Conservation (phyloP, 2,113 vertebrate species). For the Naja naja region DNA sequence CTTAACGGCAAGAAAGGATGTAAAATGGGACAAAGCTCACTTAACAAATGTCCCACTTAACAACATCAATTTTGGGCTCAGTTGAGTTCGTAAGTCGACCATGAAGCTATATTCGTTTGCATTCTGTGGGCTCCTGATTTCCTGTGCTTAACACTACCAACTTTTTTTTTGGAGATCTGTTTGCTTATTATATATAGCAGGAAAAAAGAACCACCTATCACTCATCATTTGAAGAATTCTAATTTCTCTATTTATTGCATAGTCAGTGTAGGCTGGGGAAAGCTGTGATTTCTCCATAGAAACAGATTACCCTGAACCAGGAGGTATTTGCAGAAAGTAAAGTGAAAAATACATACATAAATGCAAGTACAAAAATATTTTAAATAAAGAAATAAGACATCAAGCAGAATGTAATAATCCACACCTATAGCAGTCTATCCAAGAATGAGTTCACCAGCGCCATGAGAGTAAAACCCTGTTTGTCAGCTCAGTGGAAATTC, state of each 20-base stretch:
- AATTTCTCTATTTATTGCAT: neutral
- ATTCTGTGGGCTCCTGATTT: neutral
- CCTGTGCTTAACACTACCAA: neutral
- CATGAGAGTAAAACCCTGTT: neutral
- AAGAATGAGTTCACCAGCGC: neutral
- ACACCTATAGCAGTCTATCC: neutral
- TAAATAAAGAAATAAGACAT: neutral
- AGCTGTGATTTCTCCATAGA: neutral
- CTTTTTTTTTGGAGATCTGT: neutral
- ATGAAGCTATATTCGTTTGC: neutral
- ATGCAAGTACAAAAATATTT: neutral
- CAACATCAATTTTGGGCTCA: neutral
- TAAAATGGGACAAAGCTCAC: neutral
- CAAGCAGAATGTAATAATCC: neutral
- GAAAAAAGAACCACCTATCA: neutral
- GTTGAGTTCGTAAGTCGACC: neutral
- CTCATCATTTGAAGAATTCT: neutral
- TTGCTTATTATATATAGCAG: neutral
- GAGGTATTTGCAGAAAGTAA: neutral
- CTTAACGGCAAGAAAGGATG: neutral
- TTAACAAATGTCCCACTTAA: neutral
- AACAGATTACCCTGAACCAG: neutral
- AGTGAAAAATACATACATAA: neutral
- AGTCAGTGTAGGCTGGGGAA: neutral
- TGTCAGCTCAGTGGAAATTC: neutral